Percentiles rank a stretch among this genome's conserved stretches.
phyloP scores from a whole-genome alignment of 2,888 invertebrate species.

The Invenusta paracnida region DNA sequence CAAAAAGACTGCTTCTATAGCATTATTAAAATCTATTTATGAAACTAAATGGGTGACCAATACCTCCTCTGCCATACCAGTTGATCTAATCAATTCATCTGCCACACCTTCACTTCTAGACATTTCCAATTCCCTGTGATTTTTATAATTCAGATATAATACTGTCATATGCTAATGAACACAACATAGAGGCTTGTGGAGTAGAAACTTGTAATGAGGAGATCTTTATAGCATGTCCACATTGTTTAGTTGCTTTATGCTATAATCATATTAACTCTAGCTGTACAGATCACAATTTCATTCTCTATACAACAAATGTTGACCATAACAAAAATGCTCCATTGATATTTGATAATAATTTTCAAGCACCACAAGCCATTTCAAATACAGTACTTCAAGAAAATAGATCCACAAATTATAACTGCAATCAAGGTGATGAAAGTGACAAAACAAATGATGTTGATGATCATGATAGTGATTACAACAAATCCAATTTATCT shows the following conservation, averaged over 20 bases:
- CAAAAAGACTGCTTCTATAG: too few species aligned
- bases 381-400: background rate
- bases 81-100: background rate
- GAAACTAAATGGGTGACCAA: too few species aligned
- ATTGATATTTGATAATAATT: background rate
- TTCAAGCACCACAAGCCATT: background rate
- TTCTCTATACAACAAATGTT: background rate
- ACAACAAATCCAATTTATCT: background rate
- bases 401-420: background rate
- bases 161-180: background rate
- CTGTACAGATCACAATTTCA: background rate
- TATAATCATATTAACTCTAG: background rate
- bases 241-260: background rate
- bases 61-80: background rate
- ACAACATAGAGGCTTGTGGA: background rate
- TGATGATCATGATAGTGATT: background rate
- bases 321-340: background rate
- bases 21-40: too few species aligned
- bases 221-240: background rate
- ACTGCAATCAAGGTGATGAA: background rate
- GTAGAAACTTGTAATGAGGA: background rate
- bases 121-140: background rate
- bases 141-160: background rate
- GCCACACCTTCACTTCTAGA: background rate
- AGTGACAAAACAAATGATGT: background rate